Conservation (phyloP, 2,888 invertebrate genomes). For the Acleris emargana region DNA sequence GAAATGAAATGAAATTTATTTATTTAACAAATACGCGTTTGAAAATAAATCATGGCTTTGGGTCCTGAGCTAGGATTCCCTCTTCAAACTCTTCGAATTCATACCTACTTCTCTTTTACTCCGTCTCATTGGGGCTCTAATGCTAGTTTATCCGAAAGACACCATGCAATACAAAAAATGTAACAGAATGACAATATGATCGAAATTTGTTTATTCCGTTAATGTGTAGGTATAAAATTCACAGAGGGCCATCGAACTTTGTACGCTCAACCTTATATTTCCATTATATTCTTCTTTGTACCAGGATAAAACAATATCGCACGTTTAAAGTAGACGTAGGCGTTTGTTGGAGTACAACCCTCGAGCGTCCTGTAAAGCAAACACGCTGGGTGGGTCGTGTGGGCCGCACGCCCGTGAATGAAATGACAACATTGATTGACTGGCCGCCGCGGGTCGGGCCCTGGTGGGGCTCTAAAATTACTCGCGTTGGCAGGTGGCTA, state of each 20-base stretch:
- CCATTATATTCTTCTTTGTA: slow-evolving; percentile 8
- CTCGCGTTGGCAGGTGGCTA: background rate
- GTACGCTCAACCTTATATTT: background rate
- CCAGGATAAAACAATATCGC: slow-evolving; percentile 1
- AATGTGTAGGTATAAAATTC: too few relatives aligned
- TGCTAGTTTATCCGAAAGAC: too few relatives aligned
- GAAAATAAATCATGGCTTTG: too few relatives aligned
- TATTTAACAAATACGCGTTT: too few relatives aligned
- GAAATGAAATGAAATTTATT: too few relatives aligned
- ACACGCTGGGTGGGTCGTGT: slow-evolving; percentile 27
- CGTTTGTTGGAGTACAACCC: slow-evolving; percentile 18
- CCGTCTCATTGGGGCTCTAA: too few relatives aligned
- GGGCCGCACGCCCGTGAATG: slow-evolving; percentile 33
- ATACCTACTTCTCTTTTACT: too few relatives aligned
- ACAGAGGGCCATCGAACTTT: background rate
- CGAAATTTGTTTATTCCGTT: too few relatives aligned
- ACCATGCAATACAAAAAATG: too few relatives aligned
- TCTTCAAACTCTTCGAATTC: too few relatives aligned
- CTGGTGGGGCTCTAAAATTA: slow-evolving; percentile 28
- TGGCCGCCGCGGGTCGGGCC: slow-evolving; percentile 21
- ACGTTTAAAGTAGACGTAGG: slow-evolving; percentile 12
- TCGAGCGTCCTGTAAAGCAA: slow-evolving; percentile 24
- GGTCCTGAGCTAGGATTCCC: too few relatives aligned
- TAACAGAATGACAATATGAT: too few relatives aligned
- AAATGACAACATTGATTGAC: slow-evolving; percentile 31